These are phyloP conservation scores for Propithecus coquereli DNA, from an alignment of 2,113 vertebrate genomes.

Conservation along the genomic window DNA sequence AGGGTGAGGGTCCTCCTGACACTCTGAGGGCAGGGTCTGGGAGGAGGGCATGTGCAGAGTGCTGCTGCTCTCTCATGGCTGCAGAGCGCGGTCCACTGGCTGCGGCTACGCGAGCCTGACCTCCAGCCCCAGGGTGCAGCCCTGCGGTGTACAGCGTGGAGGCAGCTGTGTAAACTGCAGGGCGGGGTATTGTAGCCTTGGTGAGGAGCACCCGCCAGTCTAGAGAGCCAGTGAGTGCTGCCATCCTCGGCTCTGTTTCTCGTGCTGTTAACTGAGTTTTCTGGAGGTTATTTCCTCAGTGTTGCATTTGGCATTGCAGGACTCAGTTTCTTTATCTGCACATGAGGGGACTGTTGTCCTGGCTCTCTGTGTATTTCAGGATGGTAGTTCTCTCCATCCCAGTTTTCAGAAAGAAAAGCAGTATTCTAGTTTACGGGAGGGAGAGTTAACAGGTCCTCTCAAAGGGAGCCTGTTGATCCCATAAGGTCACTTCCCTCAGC, in stretches of 20 bases:
- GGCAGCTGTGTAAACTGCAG: constrained; percentile 74
- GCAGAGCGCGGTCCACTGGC: not conserved
- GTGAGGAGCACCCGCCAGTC: not conserved
- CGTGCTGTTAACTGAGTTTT: not conserved
- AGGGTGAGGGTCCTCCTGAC: not conserved
- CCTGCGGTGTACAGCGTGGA: constrained; percentile 35
- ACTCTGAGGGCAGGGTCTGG: not conserved
- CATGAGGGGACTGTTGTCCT: not conserved
- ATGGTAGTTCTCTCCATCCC: not conserved
- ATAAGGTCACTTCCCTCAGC: not conserved
- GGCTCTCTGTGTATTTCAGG: not conserved
- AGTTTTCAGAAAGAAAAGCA: not conserved
- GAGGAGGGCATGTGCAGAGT: not conserved
- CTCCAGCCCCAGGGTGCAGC: constrained; percentile 34
- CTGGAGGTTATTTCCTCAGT: not conserved
- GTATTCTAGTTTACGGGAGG: not conserved
- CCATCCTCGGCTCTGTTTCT: not conserved
- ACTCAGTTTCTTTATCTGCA: not conserved
- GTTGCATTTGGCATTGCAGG: not conserved
- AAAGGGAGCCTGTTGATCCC: not conserved
- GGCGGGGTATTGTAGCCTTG: constrained; percentile 53
- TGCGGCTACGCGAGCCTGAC: constrained; percentile 43
- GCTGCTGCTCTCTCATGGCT: not conserved
- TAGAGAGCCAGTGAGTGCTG: not conserved
- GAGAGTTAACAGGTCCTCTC: not conserved